Base-by-base conservation (phyloP, 53 echinoderm and acorn worm species). In the Mesocentrotus franciscanus region DNA sequence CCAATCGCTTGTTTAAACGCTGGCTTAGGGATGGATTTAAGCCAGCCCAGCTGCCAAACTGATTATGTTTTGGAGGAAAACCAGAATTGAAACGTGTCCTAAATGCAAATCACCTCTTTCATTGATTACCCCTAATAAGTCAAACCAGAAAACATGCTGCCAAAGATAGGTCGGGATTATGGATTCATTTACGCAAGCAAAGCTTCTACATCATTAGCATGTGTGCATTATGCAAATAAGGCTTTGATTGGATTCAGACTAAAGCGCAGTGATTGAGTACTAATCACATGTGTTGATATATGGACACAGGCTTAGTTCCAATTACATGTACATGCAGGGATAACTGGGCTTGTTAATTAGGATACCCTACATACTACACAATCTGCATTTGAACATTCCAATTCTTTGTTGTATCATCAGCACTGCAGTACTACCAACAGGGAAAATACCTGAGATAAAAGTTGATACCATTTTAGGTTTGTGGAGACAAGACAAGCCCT, bases 91-190 rank as follows among this genome's bases (percentile, higher is more conserved):
- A 87, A 56, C 58, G 29, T 87, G 87, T 87, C 87, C 87, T 57
- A 87, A 56, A 58, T 57, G 87, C 87, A 87, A 87, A 87, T 87
- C 58, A 58, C n/a, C 87, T 58, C 59, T 87, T 87, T 87, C 87
- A 87, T 87, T 87, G 87, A 87, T 87, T 87, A 87, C 14, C 39
- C 64, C 20, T 1, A 87, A n/a, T 57, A 58, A 87, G 87, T 59
- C 87, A 87, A 87, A 87, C 57, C 14, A 87, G 87, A 1, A 8
- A n/a, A 57, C n/a, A 87, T 57, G 87, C 9, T 87, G 87, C 87
- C 87, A 87, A 87, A 87, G 87, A 87, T 87, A 87, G 87, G 24
- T 10, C 11, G 58, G 87, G 87, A 87, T 87, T 87, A 87, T 58
- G 14, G 87, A 58, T n/a, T 58, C 87, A 87, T 58, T 87, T 27